A percentile compares a stretch with the other conserved stretches of the same genome.
Evolutionary conservation across 2,888 invertebrate species (phyloP).

Genomic region (Luperina nickerlii): DNA sequence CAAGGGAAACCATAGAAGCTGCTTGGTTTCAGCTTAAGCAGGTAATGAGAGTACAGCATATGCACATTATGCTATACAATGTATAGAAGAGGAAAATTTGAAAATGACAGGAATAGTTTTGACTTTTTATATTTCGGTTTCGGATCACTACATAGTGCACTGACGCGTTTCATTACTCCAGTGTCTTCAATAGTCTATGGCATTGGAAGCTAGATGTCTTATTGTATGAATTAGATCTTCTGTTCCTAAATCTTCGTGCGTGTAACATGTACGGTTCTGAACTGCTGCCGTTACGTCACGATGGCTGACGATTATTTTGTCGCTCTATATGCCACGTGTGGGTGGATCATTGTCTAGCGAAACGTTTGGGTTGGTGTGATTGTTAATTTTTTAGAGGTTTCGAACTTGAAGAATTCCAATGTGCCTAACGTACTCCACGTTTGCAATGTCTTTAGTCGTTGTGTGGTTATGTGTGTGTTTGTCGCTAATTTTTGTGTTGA

Average conservation of each 20-base stretch:
- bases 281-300: constrained; percentile 53
- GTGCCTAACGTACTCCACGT: background rate
- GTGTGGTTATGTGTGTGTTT: background rate
- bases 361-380: constrained; percentile 16
- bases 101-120: too few species aligned
- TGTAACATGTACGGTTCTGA: constrained; percentile 27
- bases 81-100: background rate
- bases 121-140: too few species aligned
- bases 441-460: background rate
- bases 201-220: background rate
- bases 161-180: background rate
- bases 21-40: background rate
- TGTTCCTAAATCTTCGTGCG: constrained; percentile 2
- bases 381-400: constrained; percentile 18
- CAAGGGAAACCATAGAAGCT: too few species aligned
- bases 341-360: constrained; percentile 38
- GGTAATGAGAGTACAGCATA: background rate
- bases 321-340: constrained; percentile 25
- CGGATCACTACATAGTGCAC: too few species aligned
- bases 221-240: constrained; percentile 25
- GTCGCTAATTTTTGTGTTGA: background rate
- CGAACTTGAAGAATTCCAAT: background rate
- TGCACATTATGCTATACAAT: too few species aligned
- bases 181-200: background rate
- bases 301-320: constrained; percentile 40